A percentile compares a stretch with the other conserved stretches of the same genome.
Evolutionary conservation across 2,113 vertebrate genomes (phyloP).

Genomic region (Catharus bicknelli): DNA sequence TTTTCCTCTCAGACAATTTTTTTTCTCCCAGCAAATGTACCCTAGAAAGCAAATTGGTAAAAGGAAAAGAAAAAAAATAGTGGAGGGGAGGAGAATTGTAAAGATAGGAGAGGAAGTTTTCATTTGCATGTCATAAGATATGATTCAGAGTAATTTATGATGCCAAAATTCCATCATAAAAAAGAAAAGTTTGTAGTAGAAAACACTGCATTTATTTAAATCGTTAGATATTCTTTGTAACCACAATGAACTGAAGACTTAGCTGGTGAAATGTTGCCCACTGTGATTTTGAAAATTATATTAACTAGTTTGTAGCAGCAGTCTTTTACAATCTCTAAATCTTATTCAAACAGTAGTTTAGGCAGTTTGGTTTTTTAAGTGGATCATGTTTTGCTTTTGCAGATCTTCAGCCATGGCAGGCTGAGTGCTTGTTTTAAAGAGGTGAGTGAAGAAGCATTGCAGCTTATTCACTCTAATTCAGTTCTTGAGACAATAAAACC

Average conservation of each 20-base stretch:
- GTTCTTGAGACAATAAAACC: constrained; percentile 14
- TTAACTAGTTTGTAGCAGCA: not conserved
- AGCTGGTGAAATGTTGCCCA: not conserved
- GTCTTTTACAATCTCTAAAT: not conserved
- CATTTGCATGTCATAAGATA: not conserved
- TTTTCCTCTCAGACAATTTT: not conserved
- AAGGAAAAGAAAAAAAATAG: not conserved
- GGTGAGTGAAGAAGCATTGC: not conserved
- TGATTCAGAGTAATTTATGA: not conserved
- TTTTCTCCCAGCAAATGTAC: not conserved
- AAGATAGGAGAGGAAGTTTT: not conserved
- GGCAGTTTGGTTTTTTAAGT: not conserved
- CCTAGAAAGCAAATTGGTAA: not conserved
- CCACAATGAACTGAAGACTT: not conserved
- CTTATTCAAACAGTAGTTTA: not conserved
- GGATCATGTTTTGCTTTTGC: not conserved
- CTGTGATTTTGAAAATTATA: not conserved
- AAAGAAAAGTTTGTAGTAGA: not conserved
- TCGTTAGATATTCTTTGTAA: not conserved
- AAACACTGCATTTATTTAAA: not conserved
- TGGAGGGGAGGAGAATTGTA: fast-evolving
- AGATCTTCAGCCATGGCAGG: not conserved
- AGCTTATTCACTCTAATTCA: not conserved
- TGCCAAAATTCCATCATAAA: not conserved
- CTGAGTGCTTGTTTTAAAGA: not conserved